These are phyloP conservation scores for Ophthalmolycus amberensis DNA, from an alignment of 2,113 vertebrate genomes.

Conservation along the genomic window DNA sequence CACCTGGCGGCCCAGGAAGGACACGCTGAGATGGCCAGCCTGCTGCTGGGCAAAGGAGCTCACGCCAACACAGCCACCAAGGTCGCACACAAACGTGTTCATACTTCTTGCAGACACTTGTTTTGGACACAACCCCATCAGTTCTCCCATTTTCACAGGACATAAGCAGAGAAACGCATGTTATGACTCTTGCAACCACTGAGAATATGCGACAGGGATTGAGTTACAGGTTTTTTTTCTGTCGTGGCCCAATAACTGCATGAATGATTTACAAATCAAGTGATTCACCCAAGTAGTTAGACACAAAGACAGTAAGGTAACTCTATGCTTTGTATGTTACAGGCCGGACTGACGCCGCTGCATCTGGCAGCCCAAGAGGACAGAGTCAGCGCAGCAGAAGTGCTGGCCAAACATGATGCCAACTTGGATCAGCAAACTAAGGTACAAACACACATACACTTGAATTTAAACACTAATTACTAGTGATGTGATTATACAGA, in stretches of 20 bases:
- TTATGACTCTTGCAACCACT: neutral
- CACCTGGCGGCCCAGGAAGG: constrained; percentile 96
- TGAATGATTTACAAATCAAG: neutral
- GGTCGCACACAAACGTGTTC: constrained; percentile 76
- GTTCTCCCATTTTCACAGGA: neutral
- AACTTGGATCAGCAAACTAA: constrained; percentile 95
- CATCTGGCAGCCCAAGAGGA: constrained; percentile 97
- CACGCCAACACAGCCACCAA: constrained; percentile 91
- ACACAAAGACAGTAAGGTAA: neutral
- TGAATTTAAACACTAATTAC: neutral
- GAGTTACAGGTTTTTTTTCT: neutral
- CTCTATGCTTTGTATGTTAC: constrained; percentile 42
- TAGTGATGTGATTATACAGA: neutral
- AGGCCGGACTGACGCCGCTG: constrained; percentile 93
- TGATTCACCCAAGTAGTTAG: neutral
- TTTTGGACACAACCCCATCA: neutral
- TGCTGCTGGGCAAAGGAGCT: constrained; percentile 91
- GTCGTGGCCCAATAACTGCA: neutral
- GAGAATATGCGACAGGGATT: neutral
- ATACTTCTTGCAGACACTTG: neutral
- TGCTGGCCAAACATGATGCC: constrained; percentile 89
- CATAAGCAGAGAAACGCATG: neutral
- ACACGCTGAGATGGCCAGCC: constrained; percentile 90
- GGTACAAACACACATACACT: constrained; percentile 74
- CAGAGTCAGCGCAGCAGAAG: constrained; percentile 91